Evolutionary conservation across 2,113 vertebrate species (phyloP).

Genomic region (Ammodramus savannarum): DNA sequence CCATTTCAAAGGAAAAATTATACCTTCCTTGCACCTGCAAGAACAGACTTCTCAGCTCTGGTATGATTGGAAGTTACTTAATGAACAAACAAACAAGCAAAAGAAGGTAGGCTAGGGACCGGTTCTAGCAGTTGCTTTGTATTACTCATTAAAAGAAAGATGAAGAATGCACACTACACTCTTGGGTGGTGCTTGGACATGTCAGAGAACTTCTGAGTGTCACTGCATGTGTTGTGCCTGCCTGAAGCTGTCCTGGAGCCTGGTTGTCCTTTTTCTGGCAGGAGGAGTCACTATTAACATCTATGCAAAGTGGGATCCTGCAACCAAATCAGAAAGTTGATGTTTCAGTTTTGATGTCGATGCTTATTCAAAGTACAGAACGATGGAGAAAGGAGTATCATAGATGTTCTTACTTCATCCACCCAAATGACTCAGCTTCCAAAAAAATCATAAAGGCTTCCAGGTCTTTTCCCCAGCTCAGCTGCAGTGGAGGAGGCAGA

Average conservation of each 20-base stretch:
- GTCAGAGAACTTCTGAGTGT: neutral
- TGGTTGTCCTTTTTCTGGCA: neutral
- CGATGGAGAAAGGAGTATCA: neutral
- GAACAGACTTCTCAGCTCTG: neutral
- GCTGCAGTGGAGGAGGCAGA: neutral
- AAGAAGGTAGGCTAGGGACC: neutral
- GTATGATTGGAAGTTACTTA: neutral
- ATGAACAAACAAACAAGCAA: neutral
- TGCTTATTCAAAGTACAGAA: neutral
- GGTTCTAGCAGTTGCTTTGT: slow-evolving; percentile 38
- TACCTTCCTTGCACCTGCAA: neutral
- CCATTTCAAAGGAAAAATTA: slow-evolving; percentile 3
- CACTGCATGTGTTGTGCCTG: neutral
- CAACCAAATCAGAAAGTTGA: neutral
- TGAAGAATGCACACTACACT: slow-evolving; percentile 7
- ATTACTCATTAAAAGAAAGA: slow-evolving; percentile 37
- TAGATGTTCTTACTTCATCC: neutral
- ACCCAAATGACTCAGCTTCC: neutral
- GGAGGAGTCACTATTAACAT: neutral
- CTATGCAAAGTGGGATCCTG: neutral
- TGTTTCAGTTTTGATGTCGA: neutral
- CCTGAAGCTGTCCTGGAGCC: slow-evolving; percentile 2
- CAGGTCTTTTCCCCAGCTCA: neutral
- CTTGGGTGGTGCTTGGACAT: slow-evolving; percentile 15
- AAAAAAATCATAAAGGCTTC: neutral